Evolutionary conservation across 2,797 vertebrate species (phyloP).

Genomic region (Serranus cabrilla): DNA sequence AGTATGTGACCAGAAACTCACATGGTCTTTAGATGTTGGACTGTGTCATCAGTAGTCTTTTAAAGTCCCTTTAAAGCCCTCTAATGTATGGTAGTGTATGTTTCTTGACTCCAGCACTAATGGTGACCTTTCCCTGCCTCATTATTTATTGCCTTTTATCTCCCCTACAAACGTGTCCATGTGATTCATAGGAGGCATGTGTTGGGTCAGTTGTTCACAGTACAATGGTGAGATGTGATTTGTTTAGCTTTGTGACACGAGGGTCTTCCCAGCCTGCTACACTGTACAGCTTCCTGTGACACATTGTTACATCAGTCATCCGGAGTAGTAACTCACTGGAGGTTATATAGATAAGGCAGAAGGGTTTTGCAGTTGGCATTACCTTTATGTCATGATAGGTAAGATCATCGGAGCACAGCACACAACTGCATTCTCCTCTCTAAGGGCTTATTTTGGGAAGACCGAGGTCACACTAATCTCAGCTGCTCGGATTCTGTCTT

Average conservation of each 20-base stretch:
- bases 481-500: slow-evolving; percentile 41
- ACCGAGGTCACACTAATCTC: slow-evolving; percentile 46
- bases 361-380: slow-evolving; percentile 17
- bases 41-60: too few species aligned
- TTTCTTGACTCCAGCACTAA: slow-evolving; percentile 44
- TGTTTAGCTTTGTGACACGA: slow-evolving; percentile 51
- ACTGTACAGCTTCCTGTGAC: slow-evolving; percentile 65
- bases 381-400: slow-evolving; percentile 23
- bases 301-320: slow-evolving; percentile 47
- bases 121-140: slow-evolving; percentile 35
- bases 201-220: slow-evolving; percentile 58
- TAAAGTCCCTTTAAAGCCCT: too few species aligned
- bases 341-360: slow-evolving; percentile 26
- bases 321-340: slow-evolving; percentile 32
- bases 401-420: slow-evolving; percentile 29
- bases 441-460: slow-evolving; percentile 47
- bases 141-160: slow-evolving; percentile 57
- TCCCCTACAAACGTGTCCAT: slow-evolving; percentile 47
- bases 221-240: slow-evolving; percentile 53
- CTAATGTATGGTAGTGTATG: not conserved
- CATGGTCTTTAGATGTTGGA: too few species aligned
- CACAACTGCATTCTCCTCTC: slow-evolving; percentile 32
- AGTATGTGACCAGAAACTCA: too few species aligned
- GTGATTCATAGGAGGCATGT: slow-evolving; percentile 58
- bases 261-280: slow-evolving; percentile 34